Evolutionary conservation across 2,113 vertebrate genomes (phyloP), one percentile per base, ranked within the genome.

Genomic region (Apteryx owenii): DNA sequence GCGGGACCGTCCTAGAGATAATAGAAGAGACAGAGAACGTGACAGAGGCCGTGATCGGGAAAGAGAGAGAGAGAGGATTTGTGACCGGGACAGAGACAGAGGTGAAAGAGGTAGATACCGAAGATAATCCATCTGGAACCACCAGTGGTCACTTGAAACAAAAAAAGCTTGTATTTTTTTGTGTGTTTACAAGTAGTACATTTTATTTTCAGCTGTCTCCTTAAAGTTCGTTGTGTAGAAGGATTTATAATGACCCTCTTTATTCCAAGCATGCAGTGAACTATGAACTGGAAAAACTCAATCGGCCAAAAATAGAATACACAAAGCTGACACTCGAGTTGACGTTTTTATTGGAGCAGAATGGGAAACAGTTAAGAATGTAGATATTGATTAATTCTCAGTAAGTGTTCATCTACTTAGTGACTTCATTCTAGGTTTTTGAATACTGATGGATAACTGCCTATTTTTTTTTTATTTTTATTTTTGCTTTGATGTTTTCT

Each of bases 11-110:
- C 98, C 98, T 29, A 97, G 98, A 16, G 99, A 99, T 13, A 99
- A 96, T 2, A 98, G 99, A 22, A 98, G 99, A 95, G 98, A 99
- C 93, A 96, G 99, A 91, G 99, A 98, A 22, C 98, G 99, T 36
- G 98, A 98, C n/a, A 97, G 99, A 64, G 99, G 99, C 51, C 98
- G 99, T 6, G 99, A 99, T 33, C 98, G 99, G 29, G 99, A 99
- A n/a, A 97, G 99, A 71, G 98, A 99, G 66, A 97, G 99, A 93
- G 98, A 99, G 53, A 97, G 98, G 46, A 98, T 99, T 91, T 98
- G 99, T 89, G 99, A 99, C 85, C 98, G 98, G 86, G 98, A 98
- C 98, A 99, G 99, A 98, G 99, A 99, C 98, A 98, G 99, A 97
- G 98, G 98, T 71, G 98, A 98, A 97, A 97, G 98, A 97, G 99